Conservation (phyloP, 1,140 invertebrate genomes). For the Stenopsyche tienmushanensis region DNA sequence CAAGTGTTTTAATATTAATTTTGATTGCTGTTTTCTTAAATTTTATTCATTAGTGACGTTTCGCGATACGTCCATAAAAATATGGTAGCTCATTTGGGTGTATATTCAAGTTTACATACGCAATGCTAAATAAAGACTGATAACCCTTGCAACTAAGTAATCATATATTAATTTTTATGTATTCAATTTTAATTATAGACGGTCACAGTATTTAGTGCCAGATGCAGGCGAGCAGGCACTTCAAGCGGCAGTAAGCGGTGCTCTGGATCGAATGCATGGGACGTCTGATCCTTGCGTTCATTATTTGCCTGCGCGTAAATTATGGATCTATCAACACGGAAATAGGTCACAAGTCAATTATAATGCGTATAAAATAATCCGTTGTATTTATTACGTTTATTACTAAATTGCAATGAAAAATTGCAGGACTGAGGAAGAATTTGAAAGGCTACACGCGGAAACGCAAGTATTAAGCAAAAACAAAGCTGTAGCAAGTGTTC, state of each 20-base stretch:
- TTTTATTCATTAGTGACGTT: background rate
- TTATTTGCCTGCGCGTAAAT: slow-evolving; percentile 84
- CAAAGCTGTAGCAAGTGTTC: slow-evolving; percentile 4
- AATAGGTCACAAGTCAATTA: slow-evolving; percentile 46
- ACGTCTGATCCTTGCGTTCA: slow-evolving; percentile 88
- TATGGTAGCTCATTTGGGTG: background rate
- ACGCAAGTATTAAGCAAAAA: slow-evolving; percentile 61
- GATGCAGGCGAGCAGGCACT: slow-evolving; percentile 71
- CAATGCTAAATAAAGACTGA: too few relatives aligned
- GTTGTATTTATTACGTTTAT: background rate
- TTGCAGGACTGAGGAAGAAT: slow-evolving; percentile 70
- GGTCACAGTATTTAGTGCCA: slow-evolving; percentile 77
- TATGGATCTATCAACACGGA: slow-evolving; percentile 89
- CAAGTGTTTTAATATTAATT: too few relatives aligned
- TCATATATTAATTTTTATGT: slow-evolving; percentile 55
- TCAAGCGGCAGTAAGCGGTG: slow-evolving; percentile 85
- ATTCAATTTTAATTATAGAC: slow-evolving; percentile 61
- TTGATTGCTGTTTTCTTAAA: too few relatives aligned
- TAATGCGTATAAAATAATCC: background rate
- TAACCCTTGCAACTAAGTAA: background rate
- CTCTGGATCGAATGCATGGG: slow-evolving; percentile 84
- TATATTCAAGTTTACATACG: too few relatives aligned
- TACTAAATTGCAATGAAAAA: background rate
- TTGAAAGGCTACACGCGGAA: slow-evolving; percentile 61
- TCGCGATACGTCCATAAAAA: background rate